These are phyloP conservation scores for Spinus pinus DNA, from an alignment of 2,797 vertebrate species.

Conservation along the genomic window DNA sequence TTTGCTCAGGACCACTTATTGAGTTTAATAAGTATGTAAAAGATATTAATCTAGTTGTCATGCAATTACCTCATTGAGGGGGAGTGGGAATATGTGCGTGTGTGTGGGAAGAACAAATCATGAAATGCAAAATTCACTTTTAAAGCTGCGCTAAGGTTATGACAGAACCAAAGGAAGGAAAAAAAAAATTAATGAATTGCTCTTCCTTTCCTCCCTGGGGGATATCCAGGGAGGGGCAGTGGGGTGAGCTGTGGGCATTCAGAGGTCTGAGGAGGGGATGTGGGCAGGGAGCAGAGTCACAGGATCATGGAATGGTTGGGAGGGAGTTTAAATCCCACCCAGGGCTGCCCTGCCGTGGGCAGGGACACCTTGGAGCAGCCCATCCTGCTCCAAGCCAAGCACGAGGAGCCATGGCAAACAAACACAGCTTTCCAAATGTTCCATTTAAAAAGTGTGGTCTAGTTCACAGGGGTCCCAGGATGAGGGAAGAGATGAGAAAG, in stretches of 20 bases:
- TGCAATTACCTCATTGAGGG: constrained; percentile 63
- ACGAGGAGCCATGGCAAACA: not conserved
- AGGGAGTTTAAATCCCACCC: not conserved
- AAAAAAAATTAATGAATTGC: not conserved
- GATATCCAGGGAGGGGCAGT: not conserved
- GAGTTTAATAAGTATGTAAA: constrained; percentile 73
- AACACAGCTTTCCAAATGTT: not conserved
- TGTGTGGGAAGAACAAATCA: constrained; percentile 53
- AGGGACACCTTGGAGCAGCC: not conserved
- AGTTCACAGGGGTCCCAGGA: no score
- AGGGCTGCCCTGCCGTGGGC: not conserved
- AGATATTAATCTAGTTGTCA: constrained; percentile 73
- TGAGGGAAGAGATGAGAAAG: no score
- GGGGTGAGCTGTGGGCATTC: not conserved
- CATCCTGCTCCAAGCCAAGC: not conserved
- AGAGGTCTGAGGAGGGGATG: not conserved
- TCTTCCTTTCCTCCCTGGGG: not conserved
- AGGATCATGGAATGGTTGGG: not conserved
- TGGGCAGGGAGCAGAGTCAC: not conserved
- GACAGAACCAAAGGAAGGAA: not conserved
- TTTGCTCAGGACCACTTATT: constrained; percentile 70
- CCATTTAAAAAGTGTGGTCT: not conserved
- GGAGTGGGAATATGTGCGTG: constrained; percentile 53
- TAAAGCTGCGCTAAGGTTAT: constrained; percentile 6
- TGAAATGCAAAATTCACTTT: constrained; percentile 57